Conservation (phyloP, 2,888 invertebrate species). For the Leptogaster cylindrica region DNA sequence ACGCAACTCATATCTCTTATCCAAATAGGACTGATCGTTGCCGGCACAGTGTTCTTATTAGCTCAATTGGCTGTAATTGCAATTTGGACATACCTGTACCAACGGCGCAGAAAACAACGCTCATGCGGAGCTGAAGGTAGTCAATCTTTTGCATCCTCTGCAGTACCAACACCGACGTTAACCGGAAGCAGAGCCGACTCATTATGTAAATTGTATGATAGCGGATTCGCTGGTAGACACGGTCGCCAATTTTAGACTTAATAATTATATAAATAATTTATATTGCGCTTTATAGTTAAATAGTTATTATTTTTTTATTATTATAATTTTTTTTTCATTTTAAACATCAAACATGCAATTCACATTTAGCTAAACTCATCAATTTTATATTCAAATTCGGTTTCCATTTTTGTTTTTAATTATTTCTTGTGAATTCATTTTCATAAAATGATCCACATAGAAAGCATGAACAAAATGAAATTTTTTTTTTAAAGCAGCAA, state of each 20-base stretch:
- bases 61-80: conserved; percentile 87
- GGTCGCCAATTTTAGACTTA: conserved; percentile 57
- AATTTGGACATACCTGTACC: conserved; percentile 89
- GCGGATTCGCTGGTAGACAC: conserved; percentile 74
- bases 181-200: conserved; percentile 74
- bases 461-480: conserved; percentile 1
- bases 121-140: conserved; percentile 50
- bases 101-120: conserved; percentile 70
- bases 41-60: conserved; percentile 83
- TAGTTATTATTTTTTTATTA: conserved; percentile 17
- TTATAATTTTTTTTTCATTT: too few species aligned
- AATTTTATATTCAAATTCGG: too few species aligned
- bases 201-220: conserved; percentile 87
- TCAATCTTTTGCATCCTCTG: conserved; percentile 52
- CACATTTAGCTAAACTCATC: too few species aligned
- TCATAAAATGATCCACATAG: conserved; percentile 39
- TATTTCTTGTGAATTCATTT: conserved; percentile 37
- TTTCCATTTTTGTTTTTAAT: too few species aligned
- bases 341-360: too few species aligned
- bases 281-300: conserved; percentile 37
- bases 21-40: conserved; percentile 76
- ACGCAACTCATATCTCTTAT: background rate
- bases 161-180: conserved; percentile 69
- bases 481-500: conserved; percentile 7
- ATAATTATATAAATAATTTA: conserved; percentile 16